These are phyloP conservation scores for Cotesia chilonis DNA, from an alignment of 1,140 invertebrate species.

Conservation along the genomic window DNA sequence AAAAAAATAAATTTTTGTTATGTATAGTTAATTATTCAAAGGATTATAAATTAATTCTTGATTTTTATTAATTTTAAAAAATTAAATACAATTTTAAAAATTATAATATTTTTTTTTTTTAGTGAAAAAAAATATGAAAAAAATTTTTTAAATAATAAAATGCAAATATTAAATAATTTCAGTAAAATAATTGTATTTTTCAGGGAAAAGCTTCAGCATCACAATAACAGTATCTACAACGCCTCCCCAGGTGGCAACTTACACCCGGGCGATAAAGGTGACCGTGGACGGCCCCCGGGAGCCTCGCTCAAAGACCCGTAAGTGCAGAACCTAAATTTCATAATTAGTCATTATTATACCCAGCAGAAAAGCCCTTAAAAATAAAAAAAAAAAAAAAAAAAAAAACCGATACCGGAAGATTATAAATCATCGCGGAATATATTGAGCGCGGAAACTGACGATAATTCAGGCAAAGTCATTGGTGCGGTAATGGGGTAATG, in stretches of 20 bases:
- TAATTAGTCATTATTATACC: not conserved
- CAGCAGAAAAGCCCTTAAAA: not conserved
- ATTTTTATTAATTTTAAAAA: no score
- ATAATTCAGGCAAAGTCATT: slow-evolving; percentile 64
- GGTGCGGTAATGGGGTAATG: slow-evolving; percentile 63
- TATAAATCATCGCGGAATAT: not conserved
- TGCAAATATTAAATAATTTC: no score
- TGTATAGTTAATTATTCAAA: no score
- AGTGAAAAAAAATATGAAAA: no score
- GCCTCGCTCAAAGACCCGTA: slow-evolving; percentile 95
- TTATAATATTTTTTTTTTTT: no score
- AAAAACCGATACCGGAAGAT: not conserved
- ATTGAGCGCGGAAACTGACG: slow-evolving; percentile 45
- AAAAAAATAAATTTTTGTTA: no score
- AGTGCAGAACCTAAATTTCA: slow-evolving; percentile 66
- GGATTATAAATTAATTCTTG: no score
- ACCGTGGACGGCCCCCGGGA: slow-evolving; percentile 98
- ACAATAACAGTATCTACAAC: slow-evolving; percentile 92
- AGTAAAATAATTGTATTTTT: slow-evolving; percentile 53
- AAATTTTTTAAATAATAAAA: no score
- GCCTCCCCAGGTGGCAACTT: slow-evolving; percentile 93
- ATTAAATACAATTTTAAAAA: no score
- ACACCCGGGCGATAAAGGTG: slow-evolving; percentile 97
- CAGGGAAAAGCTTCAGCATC: slow-evolving; percentile 97
- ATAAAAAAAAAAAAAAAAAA: no score